phyloP scores from a whole-genome alignment of 2,888 invertebrate species.

The Cheilosia vernalis region DNA sequence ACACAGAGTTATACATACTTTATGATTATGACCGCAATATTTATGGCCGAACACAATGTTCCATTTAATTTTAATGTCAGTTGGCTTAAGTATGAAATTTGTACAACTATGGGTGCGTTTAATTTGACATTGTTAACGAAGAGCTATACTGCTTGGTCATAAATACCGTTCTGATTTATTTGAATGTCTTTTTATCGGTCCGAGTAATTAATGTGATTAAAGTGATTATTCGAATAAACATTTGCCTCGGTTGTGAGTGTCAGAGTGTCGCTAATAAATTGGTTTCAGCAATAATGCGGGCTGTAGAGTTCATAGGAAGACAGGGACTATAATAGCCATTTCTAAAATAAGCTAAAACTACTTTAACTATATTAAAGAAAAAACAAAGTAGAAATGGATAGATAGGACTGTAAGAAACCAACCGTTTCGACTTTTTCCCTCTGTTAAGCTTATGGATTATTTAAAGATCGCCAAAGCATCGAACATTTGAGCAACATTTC shows the following conservation, averaged over 20 bases:
- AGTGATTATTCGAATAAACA: slow-evolving; percentile 53
- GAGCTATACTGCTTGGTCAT: slow-evolving; percentile 33
- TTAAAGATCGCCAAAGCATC: no score
- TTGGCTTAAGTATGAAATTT: slow-evolving; percentile 56
- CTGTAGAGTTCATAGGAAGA: background rate
- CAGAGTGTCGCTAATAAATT: slow-evolving; percentile 56
- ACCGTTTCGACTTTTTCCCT: no score
- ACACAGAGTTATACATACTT: slow-evolving; percentile 54
- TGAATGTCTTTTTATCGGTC: slow-evolving; percentile 49
- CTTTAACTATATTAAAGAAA: no score
- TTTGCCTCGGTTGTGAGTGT: slow-evolving; percentile 11
- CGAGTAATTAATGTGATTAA: slow-evolving; percentile 63
- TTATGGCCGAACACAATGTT: slow-evolving; percentile 67
- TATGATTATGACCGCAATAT: slow-evolving; percentile 72
- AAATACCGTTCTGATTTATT: slow-evolving; percentile 67
- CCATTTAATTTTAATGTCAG: slow-evolving; percentile 70
- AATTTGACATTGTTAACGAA: slow-evolving; percentile 66
- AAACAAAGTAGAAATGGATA: no score
- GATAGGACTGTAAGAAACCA: no score
- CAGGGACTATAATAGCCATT: no score
- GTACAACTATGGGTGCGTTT: slow-evolving; percentile 61
- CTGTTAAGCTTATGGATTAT: no score
- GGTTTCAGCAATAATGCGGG: slow-evolving; percentile 39
- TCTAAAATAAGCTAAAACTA: background rate
- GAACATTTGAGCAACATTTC: no score